Evolutionary conservation across 2,888 invertebrate species (phyloP), one percentile per base, ranked within the genome.

Genomic region (Leptinotarsa peninsularis): DNA sequence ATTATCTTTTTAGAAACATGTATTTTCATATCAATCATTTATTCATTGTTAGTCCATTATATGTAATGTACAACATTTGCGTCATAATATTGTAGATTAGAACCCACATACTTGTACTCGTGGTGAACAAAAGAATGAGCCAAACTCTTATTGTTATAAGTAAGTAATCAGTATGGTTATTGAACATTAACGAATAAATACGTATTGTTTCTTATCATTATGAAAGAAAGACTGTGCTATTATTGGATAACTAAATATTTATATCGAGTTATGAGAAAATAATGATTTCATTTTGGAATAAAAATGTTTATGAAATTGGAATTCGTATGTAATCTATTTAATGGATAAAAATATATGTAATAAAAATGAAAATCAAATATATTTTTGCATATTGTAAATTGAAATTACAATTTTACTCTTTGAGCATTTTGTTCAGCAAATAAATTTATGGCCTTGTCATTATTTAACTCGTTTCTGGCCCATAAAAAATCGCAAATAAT

Each of bases 1-100:
- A n/a, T 33, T 63, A 33, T 33, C 63, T 63, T 63, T 63, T 63
- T 43, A n/a, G n/a, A 63, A 63, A 17, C 33, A 63, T 63, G 63
- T 63, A 63, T 63, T 63, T 63, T 63, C 63, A 63, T 63, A 43
- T 33, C 2, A 63, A 33, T 43, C 43, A n/a, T 63, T 63, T 63
- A 63, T 63, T 63, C 43, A 15, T 63, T 63, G 43, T 63, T 43
- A 63, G 43, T 17, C 27, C 43, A 63, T 43, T 63, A 63, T 63
- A 63, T 60, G 60, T 15, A 60, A 54, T 54, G 5, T 18, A 54
- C 10, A 54, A 18, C 54, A 18, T 18, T 54, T 60, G 21, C 27
- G 23, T 60, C 27, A 60, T 27, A 2, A 15, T 60, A 60, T 60
- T 18, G 27, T 27, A 23, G 23, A 23, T 23, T 23, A 23, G 15